phyloP scores from a whole-genome alignment of 37 sponge, comb jelly and placozoan genomes.

The Tethya wilhelma region DNA sequence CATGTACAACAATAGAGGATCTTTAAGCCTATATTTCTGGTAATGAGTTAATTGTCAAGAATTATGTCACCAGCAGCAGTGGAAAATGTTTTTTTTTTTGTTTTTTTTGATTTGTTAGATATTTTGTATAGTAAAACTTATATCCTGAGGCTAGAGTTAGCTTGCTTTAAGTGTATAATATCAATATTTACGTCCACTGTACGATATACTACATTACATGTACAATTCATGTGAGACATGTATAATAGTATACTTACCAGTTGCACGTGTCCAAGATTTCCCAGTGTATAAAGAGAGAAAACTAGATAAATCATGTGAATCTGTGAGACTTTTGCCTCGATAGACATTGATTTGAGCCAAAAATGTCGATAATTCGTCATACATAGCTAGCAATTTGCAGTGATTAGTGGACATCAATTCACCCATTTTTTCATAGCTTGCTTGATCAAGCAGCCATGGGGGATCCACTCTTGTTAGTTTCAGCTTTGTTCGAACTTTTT shows the following conservation, averaged over 20 bases:
- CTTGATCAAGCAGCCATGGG: conserved; percentile 24
- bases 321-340: not conserved
- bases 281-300: conserved; percentile 20
- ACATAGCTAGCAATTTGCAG: conserved; percentile 12
- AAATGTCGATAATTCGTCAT: conserved; percentile 36
- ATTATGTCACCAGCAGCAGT: too few species aligned
- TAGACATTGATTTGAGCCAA: conserved; percentile 31
- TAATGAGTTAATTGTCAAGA: too few species aligned
- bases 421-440: conserved; percentile 32
- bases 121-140: too few species aligned
- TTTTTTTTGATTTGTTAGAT: too few species aligned
- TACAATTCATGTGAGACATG: too few species aligned
- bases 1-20: too few species aligned
- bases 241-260: conserved; percentile 31
- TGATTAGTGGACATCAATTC: conserved; percentile 18
- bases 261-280: not conserved
- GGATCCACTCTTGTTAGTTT: not conserved
- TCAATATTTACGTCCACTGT: too few species aligned
- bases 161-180: too few species aligned
- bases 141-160: too few species aligned
- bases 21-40: too few species aligned
- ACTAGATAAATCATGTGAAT: conserved; percentile 13
- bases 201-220: too few species aligned
- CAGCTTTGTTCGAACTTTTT: not conserved
- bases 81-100: too few species aligned